Percentiles rank a stretch among this genome's conserved stretches.
These are phyloP conservation scores for Psilopsiagon aurifrons DNA, from an alignment of 2,113 vertebrate species.

Conservation along the genomic window DNA sequence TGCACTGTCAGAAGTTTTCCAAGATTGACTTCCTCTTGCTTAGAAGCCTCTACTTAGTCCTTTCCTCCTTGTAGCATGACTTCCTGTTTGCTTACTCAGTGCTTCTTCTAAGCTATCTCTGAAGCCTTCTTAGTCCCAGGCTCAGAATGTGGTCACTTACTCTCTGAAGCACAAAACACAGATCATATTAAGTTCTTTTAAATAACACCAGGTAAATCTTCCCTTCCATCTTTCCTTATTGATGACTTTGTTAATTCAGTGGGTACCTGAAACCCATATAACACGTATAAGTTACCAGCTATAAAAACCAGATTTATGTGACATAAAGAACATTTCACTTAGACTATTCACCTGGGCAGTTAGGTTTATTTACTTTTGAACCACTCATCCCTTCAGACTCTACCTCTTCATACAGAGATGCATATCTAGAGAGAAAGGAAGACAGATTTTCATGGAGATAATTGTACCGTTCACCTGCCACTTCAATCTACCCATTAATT, in stretches of 20 bases:
- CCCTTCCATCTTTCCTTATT: neutral
- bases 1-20: neutral
- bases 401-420: neutral
- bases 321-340: neutral
- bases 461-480: neutral
- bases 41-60: neutral
- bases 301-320: neutral
- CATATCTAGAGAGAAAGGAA: neutral
- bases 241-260: neutral
- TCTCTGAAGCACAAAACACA: constrained; percentile 9
- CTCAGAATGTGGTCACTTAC: neutral
- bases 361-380: neutral
- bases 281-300: neutral
- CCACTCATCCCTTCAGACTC: neutral
- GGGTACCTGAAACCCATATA: neutral
- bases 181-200: neutral
- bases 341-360: neutral
- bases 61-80: neutral
- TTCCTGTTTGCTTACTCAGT: neutral
- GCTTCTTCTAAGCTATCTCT: neutral
- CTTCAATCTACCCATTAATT: neutral
- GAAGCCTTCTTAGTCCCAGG: neutral
- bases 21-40: neutral
- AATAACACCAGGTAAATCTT: neutral
- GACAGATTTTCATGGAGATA: neutral